Evolutionary conservation across 2,797 vertebrate species (phyloP), one percentile per base, ranked within the genome.

Genomic region (Lepilemur septentrionalis): DNA sequence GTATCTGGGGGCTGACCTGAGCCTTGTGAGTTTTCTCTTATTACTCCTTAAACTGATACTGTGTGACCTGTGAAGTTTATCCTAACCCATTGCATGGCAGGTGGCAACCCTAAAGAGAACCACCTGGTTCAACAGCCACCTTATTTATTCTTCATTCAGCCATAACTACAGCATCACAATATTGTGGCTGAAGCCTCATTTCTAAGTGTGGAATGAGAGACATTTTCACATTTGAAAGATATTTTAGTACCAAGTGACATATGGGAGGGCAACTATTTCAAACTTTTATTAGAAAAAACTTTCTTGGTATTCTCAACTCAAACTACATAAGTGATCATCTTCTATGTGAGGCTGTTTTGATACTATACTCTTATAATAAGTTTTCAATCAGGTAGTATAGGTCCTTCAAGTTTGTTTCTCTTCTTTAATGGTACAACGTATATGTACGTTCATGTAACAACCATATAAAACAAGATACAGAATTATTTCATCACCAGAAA

Each of bases 231-330:
- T 94, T 70, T 91, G 59, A 81, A 94, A 84, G 46, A 65, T 85
- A 89, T 76, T 93, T 96, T 88, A 94, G 63, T 84, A 81, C 35
- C 59, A 89, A 91, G 59, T 87, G 94, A 93, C 73, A 82, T 69
- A 78, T 32, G 50, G 75, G 55, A 93, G 15, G 59, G n/a, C 20
- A 84, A 96, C 18, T 82, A 78, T 85, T 92, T 95, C 22, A 94
- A 88, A 81, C 4, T 95, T 94, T 91, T 72, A 82, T 94, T 93
- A 78, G n/a, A 22, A 84, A 95, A 84, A 91, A 30, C 23, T 65
- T 89, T 83, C 59, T 72, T 41, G 30, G 12, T 35, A 72, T 88
- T 94, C 41, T 63, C 89, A 92, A 89, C 32, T 89, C 15, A 85
- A 73, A 89, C 80, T 89, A 65, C 2, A 1, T 80, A 87, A 92